phyloP scores from a whole-genome alignment of 2,113 vertebrate genomes.

The Axis porcinus region DNA sequence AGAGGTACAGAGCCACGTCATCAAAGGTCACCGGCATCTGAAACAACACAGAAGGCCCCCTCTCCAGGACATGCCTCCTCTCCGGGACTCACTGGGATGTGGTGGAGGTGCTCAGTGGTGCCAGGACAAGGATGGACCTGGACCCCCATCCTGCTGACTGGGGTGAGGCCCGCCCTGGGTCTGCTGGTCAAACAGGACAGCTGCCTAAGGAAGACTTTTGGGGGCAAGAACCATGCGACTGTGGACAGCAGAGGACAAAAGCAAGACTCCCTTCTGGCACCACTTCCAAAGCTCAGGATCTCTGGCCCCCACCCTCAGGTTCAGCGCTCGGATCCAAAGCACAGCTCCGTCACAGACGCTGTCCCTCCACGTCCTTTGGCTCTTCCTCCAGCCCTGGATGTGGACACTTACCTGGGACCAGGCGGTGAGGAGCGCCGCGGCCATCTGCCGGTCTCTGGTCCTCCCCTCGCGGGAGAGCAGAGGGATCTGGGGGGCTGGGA shows the following conservation, averaged over 20 bases:
- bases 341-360: rapidly evolving
- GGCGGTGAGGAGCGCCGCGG: conserved; percentile 49
- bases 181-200: not conserved
- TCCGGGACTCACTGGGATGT: not conserved
- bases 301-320: not conserved
- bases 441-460: conserved; percentile 66
- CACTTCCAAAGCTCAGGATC: not conserved
- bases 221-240: not conserved
- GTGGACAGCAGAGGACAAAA: not conserved
- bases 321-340: not conserved
- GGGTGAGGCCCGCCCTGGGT: not conserved
- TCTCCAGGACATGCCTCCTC: not conserved
- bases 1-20: conserved; percentile 70
- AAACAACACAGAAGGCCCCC: not conserved
- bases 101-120: not conserved
- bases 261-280: not conserved
- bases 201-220: not conserved
- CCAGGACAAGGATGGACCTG: rapidly evolving
- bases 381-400: not conserved
- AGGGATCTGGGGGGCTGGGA: not conserved
- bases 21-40: conserved; percentile 75
- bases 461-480: conserved; percentile 6
- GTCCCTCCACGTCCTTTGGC: not conserved
- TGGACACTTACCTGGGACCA: conserved; percentile 68
- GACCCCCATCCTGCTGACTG: not conserved